These are phyloP conservation scores for Sminthurinus aureus DNA, from an alignment of 2,888 invertebrate species.

Conservation along the genomic window DNA sequence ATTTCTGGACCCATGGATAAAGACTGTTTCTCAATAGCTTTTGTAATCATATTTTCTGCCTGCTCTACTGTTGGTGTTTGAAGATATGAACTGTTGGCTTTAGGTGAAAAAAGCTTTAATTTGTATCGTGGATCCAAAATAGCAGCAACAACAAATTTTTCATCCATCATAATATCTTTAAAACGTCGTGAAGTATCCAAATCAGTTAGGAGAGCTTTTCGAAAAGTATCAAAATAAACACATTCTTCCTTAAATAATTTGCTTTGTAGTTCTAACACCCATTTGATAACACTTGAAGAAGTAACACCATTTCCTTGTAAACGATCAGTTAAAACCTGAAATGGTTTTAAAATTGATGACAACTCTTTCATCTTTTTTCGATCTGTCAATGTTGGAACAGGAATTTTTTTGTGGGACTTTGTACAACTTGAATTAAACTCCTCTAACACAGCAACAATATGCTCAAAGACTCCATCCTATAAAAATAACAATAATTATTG, in stretches of 20 bases:
- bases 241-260: background rate
- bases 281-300: background rate
- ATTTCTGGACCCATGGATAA: no score
- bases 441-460: no score
- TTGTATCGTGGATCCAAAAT: slow-evolving; percentile 9
- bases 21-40: no score
- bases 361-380: no score
- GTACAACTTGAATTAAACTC: no score
- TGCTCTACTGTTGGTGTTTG: background rate
- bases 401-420: no score
- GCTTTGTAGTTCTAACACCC: background rate
- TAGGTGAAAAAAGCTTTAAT: background rate
- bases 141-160: background rate
- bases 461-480: no score
- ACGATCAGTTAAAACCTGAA: background rate
- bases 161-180: background rate
- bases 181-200: background rate
- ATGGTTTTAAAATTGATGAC: no score
- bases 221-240: background rate
- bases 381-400: no score
- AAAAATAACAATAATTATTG: no score
- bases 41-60: background rate
- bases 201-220: background rate
- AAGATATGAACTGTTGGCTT: background rate
- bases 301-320: background rate